Conservation (phyloP, 2,888 invertebrate species). For the Periphyllus acericola region DNA sequence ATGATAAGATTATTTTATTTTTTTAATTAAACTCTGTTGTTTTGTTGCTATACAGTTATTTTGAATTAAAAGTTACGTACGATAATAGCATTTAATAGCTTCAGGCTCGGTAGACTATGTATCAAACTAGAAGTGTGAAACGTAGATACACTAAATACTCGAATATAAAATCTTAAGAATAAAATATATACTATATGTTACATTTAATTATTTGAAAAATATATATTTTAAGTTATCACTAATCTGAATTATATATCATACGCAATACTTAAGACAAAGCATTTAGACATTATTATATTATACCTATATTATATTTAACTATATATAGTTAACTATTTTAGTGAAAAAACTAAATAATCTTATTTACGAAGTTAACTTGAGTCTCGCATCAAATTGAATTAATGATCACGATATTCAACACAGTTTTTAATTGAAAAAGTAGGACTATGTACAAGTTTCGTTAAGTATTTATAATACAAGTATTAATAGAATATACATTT, state of each 20-base stretch:
- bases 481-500: neutral
- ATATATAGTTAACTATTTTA: neutral
- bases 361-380: neutral
- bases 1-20: slow-evolving; percentile 30
- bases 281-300: neutral
- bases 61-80: slow-evolving; percentile 29
- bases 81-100: slow-evolving; percentile 31
- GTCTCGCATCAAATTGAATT: neutral
- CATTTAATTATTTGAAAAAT: neutral
- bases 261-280: neutral
- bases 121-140: neutral
- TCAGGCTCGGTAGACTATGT: slow-evolving; percentile 15
- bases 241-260: neutral
- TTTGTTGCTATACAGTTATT: slow-evolving; percentile 27
- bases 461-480: neutral
- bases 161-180: neutral
- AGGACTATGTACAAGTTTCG: neutral
- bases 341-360: neutral
- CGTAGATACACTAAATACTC: neutral
- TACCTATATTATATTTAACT: neutral
- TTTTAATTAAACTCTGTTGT: slow-evolving; percentile 34
- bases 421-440: neutral
- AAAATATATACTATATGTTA: neutral
- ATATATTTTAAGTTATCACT: neutral
- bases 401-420: neutral